These are phyloP conservation scores for Oryctolagus cuniculus DNA, from an alignment of 2,113 vertebrate genomes.

Conservation along the genomic window DNA sequence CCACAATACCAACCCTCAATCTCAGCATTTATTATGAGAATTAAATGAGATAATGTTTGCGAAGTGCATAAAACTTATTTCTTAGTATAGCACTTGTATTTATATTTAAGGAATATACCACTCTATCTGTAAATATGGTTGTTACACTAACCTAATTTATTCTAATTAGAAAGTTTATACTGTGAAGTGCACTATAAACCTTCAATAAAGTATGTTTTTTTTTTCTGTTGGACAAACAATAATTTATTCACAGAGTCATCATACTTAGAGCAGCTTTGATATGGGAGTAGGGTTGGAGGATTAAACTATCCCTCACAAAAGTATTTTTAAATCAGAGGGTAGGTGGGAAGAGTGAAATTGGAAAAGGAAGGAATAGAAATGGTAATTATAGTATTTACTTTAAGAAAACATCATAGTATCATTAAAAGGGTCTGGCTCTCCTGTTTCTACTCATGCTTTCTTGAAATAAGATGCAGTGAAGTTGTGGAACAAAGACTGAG, in stretches of 20 bases:
- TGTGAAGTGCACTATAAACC: slow-evolving; percentile 20
- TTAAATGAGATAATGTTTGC: slow-evolving; percentile 36
- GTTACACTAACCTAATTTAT: slow-evolving; percentile 7
- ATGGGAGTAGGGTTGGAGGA: not conserved
- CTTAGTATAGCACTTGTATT: not conserved
- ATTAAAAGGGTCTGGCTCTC: not conserved
- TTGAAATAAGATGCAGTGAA: slow-evolving; percentile 38
- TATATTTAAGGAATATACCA: not conserved
- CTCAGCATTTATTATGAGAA: not conserved
- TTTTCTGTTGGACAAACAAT: slow-evolving; percentile 2
- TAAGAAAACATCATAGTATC: not conserved
- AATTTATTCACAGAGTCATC: not conserved
- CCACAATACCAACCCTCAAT: too few relatives aligned
- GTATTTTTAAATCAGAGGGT: slow-evolving; percentile 15
- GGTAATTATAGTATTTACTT: not conserved
- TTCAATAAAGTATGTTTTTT: slow-evolving; percentile 20
- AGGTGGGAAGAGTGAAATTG: not conserved
- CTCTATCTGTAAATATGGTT: not conserved
- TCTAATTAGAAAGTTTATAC: not conserved
- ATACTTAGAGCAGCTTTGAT: not conserved
- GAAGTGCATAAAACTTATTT: not conserved
- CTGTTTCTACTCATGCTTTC: not conserved
- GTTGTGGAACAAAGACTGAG: not conserved
- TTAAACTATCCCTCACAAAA: not conserved
- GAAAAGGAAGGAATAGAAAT: not conserved